These are phyloP conservation scores for Drosophila siamana DNA, from an alignment of 2,888 invertebrate species.

Conservation along the genomic window DNA sequence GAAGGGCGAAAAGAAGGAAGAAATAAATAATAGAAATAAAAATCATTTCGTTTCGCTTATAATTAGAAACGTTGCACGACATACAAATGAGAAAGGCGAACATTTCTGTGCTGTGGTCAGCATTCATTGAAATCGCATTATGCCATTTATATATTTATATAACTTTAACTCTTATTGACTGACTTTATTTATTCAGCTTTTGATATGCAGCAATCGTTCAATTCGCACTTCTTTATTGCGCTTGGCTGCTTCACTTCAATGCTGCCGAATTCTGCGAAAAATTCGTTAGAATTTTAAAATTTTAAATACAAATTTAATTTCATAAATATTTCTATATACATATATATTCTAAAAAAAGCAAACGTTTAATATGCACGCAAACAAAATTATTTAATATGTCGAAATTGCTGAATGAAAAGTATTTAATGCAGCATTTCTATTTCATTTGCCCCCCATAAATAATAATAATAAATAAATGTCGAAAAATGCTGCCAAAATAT, in stretches of 20 bases:
- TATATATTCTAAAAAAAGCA: not conserved
- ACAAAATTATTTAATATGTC: not conserved
- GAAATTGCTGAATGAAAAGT: not conserved
- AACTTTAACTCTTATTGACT: not conserved
- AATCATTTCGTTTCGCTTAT: slow-evolving; percentile 30
- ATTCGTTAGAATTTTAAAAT: not conserved
- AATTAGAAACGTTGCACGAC: slow-evolving; percentile 48
- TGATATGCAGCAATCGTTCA: slow-evolving; percentile 5
- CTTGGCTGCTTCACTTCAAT: not conserved
- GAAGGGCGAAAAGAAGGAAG: slow-evolving; percentile 25
- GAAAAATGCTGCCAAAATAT: not conserved
- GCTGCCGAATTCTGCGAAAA: not conserved
- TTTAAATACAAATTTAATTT: not conserved
- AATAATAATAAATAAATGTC: not conserved
- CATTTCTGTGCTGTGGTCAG: slow-evolving; percentile 23
- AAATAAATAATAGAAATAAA: slow-evolving; percentile 16
- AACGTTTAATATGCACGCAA: not conserved
- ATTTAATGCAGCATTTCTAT: not conserved
- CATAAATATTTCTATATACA: not conserved
- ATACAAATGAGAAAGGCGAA: slow-evolving; percentile 46
- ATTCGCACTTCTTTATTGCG: slow-evolving; percentile 17
- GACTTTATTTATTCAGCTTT: slow-evolving; percentile 14
- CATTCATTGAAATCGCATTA: slow-evolving; percentile 37
- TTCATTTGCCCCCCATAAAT: not conserved
- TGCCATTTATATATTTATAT: slow-evolving; percentile 23